These are phyloP conservation scores for Tyrannus savana DNA, from an alignment of 2,113 vertebrate species.

Conservation along the genomic window DNA sequence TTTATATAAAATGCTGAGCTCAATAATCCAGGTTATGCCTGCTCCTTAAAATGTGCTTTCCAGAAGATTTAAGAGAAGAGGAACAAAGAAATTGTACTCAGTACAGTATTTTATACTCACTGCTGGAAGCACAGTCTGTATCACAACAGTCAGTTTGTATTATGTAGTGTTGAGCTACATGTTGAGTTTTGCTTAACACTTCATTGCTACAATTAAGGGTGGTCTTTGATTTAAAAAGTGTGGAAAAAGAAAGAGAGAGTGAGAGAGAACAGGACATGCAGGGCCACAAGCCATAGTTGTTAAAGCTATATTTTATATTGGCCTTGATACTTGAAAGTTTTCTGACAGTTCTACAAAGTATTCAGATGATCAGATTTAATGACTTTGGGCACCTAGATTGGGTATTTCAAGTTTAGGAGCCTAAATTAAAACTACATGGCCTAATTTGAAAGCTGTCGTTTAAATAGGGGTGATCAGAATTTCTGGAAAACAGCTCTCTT, in stretches of 20 bases:
- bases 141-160: background rate
- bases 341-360: background rate
- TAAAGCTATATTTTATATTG: background rate
- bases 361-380: background rate
- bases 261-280: background rate
- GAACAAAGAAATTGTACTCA: background rate
- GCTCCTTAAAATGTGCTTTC: background rate
- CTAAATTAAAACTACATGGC: background rate
- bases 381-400: background rate
- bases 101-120: background rate
- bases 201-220: background rate
- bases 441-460: background rate
- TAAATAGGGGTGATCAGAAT: background rate
- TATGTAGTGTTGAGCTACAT: background rate
- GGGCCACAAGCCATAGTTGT: background rate
- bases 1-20: background rate
- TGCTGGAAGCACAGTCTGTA: background rate
- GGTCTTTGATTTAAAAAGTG: background rate
- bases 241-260: background rate
- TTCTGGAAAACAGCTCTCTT: background rate
- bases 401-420: background rate
- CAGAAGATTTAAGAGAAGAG: background rate
- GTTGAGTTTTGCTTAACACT: background rate
- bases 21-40: background rate
- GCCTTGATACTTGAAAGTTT: background rate